Evolutionary conservation across 2,888 invertebrate species (phyloP).

Genomic region (Pyrrhosoma nymphula): DNA sequence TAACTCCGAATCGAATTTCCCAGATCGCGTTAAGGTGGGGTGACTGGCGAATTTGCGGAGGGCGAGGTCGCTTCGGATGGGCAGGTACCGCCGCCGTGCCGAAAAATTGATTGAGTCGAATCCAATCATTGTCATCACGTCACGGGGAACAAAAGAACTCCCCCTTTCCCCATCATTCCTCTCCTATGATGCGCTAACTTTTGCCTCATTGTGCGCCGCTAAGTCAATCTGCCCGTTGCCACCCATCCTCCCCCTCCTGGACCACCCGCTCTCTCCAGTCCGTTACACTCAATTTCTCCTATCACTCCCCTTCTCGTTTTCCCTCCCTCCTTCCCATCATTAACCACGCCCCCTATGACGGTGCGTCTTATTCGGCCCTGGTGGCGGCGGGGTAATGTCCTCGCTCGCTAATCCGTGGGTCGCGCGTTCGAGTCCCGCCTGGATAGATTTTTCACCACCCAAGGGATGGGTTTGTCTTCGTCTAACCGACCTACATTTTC

Average conservation of each 20-base stretch:
- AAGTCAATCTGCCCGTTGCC: background rate
- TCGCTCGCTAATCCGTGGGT: no score
- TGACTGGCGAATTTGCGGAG: background rate
- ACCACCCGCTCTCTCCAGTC: background rate
- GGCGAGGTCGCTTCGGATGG: background rate
- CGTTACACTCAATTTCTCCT: background rate
- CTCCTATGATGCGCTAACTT: background rate
- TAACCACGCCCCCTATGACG: no score
- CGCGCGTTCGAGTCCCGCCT: no score
- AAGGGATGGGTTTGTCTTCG: no score
- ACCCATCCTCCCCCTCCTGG: background rate
- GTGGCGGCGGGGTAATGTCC: no score
- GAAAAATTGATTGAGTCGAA: slow-evolving; percentile 11
- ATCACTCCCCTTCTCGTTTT: no score
- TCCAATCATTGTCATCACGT: slow-evolving; percentile 19
- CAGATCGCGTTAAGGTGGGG: background rate
- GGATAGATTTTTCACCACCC: no score
- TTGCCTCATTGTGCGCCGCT: background rate
- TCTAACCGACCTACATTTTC: no score
- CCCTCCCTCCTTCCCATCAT: no score
- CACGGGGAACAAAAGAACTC: slow-evolving; percentile 9
- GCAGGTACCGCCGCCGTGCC: background rate
- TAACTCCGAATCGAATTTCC: background rate
- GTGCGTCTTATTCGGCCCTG: no score
- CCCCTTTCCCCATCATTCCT: background rate